Conservation (phyloP, 2,113 vertebrate genomes). For the Microtus richardsoni region DNA sequence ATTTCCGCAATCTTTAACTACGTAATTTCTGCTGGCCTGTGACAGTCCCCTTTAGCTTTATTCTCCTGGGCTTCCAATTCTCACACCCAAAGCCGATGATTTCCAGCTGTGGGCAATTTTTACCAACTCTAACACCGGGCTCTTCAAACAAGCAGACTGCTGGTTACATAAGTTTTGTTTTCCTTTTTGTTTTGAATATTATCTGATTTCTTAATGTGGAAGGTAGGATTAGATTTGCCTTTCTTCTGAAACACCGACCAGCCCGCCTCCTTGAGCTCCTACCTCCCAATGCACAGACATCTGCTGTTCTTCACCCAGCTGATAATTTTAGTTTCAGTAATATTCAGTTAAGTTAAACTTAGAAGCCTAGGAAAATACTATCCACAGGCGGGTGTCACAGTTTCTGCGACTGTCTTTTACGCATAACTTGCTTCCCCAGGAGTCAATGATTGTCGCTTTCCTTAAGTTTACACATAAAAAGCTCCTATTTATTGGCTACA, state of each 20-base stretch:
- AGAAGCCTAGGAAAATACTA: not conserved
- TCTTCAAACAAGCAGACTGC: not conserved
- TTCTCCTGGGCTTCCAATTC: not conserved
- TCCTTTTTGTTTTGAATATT: slow-evolving; percentile 11
- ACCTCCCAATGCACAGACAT: not conserved
- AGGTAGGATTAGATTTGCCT: not conserved
- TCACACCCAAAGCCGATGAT: not conserved
- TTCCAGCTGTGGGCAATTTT: slow-evolving; percentile 1
- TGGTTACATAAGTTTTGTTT: not conserved
- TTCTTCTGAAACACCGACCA: not conserved
- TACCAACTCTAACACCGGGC: not conserved
- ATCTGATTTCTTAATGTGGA: not conserved
- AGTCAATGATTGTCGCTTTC: slow-evolving; percentile 39
- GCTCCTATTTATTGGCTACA: not conserved
- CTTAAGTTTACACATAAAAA: not conserved
- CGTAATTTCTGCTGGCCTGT: not conserved
- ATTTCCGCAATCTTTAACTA: slow-evolving; percentile 38
- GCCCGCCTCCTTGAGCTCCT: accelerated
- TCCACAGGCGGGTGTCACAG: not conserved
- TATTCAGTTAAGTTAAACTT: not conserved
- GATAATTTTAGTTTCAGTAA: not conserved
- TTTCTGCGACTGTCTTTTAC: not conserved
- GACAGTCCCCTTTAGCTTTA: not conserved
- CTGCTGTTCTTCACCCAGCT: not conserved
- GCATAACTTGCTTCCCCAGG: not conserved